Conservation (phyloP, 2,797 vertebrate genomes). For the Choloepus didactylus region DNA sequence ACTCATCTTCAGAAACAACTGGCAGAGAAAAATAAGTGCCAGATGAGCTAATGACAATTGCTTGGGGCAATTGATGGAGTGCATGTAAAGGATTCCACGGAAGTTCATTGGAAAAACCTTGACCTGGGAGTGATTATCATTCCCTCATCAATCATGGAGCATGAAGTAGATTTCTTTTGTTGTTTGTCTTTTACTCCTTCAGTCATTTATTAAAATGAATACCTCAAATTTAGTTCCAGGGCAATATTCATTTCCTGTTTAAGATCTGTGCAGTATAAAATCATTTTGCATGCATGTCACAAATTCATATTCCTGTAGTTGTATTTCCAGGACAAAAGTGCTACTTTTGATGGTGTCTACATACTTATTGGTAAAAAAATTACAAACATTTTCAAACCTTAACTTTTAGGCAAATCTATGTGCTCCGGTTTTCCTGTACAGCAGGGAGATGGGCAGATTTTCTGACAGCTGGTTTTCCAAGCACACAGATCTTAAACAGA, state of each 20-base stretch:
- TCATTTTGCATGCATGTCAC: background rate
- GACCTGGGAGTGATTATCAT: too few species aligned
- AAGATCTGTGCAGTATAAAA: background rate
- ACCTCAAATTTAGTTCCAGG: background rate
- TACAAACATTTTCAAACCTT: background rate
- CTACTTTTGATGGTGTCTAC: background rate
- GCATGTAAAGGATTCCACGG: too few species aligned
- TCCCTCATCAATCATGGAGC: too few species aligned
- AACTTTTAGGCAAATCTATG: background rate
- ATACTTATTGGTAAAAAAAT: background rate
- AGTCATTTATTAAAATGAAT: background rate
- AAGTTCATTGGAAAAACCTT: too few species aligned
- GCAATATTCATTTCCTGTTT: background rate
- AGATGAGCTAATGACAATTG: too few species aligned
- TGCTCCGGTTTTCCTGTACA: background rate
- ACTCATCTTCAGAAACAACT: too few species aligned
- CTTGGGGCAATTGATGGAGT: too few species aligned
- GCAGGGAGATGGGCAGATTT: background rate
- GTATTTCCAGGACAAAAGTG: background rate
- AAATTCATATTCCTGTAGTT: background rate
- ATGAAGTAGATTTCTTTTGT: too few species aligned
- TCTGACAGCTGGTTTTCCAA: background rate
- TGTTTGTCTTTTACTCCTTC: too few species aligned
- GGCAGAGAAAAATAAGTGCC: too few species aligned
- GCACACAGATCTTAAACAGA: background rate